Evolutionary conservation across 2,797 vertebrate species (phyloP).

Genomic region (Neosalanx taihuensis): DNA sequence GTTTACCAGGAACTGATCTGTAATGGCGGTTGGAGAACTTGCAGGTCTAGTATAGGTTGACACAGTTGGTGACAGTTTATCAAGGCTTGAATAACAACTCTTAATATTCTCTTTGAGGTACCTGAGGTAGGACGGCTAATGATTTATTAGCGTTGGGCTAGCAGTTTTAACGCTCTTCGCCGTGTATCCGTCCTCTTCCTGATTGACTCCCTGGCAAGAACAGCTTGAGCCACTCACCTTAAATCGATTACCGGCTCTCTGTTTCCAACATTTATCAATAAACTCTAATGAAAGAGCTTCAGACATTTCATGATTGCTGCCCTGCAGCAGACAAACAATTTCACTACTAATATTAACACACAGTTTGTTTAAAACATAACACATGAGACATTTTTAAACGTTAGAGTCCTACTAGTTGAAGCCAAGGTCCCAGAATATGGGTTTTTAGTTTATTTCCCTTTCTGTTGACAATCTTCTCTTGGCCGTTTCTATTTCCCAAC

Average conservation of each 20-base stretch:
- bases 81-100: background rate
- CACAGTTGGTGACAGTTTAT: background rate
- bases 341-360: constrained; percentile 18
- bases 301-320: background rate
- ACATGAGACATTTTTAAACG: background rate
- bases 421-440: constrained; percentile 21
- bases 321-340: background rate
- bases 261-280: constrained; percentile 24
- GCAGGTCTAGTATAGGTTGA: constrained; percentile 5
- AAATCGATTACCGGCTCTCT: constrained; percentile 1
- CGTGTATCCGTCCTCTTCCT: background rate
- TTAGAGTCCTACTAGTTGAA: constrained; percentile 24
- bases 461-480: constrained; percentile 29
- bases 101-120: background rate
- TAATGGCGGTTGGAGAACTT: background rate
- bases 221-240: background rate
- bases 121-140: background rate
- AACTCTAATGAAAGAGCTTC: constrained; percentile 24
- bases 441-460: too few relatives aligned
- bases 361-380: constrained; percentile 10
- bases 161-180: background rate
- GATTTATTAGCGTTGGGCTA: background rate
- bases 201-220: background rate
- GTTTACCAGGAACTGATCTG: background rate
- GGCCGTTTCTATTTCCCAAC: constrained; percentile 24